Evolutionary conservation across 2,113 vertebrate genomes (phyloP).

Genomic region (Rhegmatorhina hoffmannsi): DNA sequence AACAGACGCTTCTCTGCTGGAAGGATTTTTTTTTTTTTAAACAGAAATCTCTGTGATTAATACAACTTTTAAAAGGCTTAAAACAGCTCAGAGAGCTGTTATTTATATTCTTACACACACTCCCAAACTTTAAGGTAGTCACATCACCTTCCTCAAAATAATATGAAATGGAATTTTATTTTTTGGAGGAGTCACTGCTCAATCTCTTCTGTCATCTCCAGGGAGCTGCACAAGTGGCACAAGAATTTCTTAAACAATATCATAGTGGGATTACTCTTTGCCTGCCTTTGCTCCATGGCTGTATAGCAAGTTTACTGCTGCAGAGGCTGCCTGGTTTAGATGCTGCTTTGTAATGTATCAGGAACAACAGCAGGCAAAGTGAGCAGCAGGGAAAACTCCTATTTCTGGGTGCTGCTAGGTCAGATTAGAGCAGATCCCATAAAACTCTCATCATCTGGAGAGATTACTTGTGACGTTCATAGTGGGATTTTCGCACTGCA

Average conservation of each 20-base stretch:
- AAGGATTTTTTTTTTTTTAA: neutral
- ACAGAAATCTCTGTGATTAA: neutral
- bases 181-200: neutral
- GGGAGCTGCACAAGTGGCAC: neutral
- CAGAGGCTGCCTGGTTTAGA: neutral
- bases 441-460: neutral
- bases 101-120: neutral
- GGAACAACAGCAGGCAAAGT: neutral
- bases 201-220: neutral
- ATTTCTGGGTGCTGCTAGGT: neutral
- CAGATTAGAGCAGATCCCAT: neutral
- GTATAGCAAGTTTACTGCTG: neutral
- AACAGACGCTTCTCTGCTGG: neutral
- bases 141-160: neutral
- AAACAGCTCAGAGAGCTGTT: neutral
- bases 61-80: neutral
- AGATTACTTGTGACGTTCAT: neutral
- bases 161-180: neutral
- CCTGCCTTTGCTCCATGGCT: neutral
- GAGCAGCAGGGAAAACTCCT: accelerated
- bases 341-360: neutral
- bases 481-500: neutral
- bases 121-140: neutral
- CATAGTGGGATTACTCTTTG: neutral
- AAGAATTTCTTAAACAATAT: neutral